Conservation (phyloP, 2,888 invertebrate genomes). For the Nomada ferruginata region DNA sequence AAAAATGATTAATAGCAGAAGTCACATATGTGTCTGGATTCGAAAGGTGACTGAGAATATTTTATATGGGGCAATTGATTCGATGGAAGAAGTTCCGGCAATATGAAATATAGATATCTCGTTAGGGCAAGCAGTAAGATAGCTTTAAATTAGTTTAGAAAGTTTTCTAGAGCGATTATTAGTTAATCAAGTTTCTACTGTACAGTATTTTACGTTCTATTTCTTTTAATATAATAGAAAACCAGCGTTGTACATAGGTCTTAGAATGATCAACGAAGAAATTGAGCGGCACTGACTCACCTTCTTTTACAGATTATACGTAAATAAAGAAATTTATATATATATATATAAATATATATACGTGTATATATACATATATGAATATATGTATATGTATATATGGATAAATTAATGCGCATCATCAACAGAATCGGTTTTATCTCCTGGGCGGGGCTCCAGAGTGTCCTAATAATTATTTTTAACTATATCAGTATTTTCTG, state of each 20-base stretch:
- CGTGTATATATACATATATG: constrained; percentile 53
- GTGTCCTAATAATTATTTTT: constrained; percentile 76
- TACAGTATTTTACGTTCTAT: constrained; percentile 1
- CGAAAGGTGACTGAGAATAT: too few relatives aligned
- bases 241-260: constrained; percentile 55
- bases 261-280: constrained; percentile 55
- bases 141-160: background rate
- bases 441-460: constrained; percentile 80
- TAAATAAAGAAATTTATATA: constrained; percentile 65
- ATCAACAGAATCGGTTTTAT: constrained; percentile 76
- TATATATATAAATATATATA: constrained; percentile 64
- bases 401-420: constrained; percentile 71
- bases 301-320: constrained; percentile 71
- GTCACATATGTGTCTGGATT: too few relatives aligned
- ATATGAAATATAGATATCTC: too few relatives aligned
- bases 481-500: constrained; percentile 81
- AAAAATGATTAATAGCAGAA: too few relatives aligned
- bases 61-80: too few relatives aligned
- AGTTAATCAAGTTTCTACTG: constrained; percentile 54
- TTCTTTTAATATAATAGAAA: constrained; percentile 28
- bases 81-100: too few relatives aligned
- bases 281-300: constrained; percentile 67
- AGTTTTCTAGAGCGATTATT: background rate
- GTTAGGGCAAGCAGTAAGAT: too few relatives aligned
- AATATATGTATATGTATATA: constrained; percentile 68